Conservation (phyloP, 2,888 invertebrate species). For the Mactromeris polynyma region DNA sequence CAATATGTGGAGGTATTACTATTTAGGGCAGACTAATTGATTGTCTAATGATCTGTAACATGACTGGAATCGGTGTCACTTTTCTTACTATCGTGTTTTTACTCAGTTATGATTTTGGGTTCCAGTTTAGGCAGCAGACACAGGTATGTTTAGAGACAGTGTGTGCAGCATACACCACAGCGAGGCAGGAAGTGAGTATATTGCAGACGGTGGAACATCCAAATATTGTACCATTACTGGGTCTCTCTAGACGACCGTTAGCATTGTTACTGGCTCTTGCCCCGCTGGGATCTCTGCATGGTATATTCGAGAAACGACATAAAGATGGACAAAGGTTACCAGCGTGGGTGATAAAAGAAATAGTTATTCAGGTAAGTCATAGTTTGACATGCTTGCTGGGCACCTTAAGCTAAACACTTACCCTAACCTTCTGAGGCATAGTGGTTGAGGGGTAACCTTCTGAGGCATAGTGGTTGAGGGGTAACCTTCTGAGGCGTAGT, state of each 20-base stretch:
- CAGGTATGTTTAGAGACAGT: constrained; percentile 78
- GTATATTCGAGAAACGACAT: constrained; percentile 94
- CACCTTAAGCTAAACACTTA: too few relatives aligned
- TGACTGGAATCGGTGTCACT: too few relatives aligned
- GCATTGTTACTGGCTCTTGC: constrained; percentile 96
- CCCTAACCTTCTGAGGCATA: too few relatives aligned
- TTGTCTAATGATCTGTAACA: too few relatives aligned
- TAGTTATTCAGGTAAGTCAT: constrained; percentile 92
- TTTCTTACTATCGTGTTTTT: too few relatives aligned
- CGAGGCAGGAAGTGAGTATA: constrained; percentile 97
- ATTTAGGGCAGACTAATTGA: too few relatives aligned
- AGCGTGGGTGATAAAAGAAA: constrained; percentile 93
- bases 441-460: too few relatives aligned
- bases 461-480: too few relatives aligned
- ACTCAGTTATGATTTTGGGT: not conserved
- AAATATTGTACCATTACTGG: constrained; percentile 96
- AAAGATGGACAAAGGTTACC: constrained; percentile 94
- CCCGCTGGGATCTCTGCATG: constrained; percentile 96
- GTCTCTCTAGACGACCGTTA: constrained; percentile 95
- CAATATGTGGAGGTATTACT: too few relatives aligned
- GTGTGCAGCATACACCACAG: constrained; percentile 95
- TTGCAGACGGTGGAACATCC: constrained; percentile 95
- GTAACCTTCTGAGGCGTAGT: too few relatives aligned
- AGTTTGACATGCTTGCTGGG: too few relatives aligned
- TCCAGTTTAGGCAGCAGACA: constrained; percentile 69